Base-by-base conservation (phyloP, 2,888 invertebrate species). In the Baronia brevicornis region DNA sequence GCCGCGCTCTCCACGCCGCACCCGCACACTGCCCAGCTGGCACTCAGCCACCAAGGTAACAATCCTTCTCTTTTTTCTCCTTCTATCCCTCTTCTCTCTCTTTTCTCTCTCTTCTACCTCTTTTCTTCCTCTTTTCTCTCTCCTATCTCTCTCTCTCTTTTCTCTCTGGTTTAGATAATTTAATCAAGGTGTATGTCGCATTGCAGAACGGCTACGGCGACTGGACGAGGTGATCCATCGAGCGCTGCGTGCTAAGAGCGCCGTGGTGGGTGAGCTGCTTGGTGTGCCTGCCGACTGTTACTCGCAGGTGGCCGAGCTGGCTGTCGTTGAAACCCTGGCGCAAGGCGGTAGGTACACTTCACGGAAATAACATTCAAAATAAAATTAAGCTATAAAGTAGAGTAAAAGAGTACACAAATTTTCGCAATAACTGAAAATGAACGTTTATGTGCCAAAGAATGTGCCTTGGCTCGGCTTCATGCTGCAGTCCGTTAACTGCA, bases 141-240 rank as follows among this genome's bases (percentile, higher is more conserved):
- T n/a, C n/a, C n/a, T n/a, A n/a, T n/a, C n/a, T n/a, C n/a, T n/a
- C n/a, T n/a, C n/a, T n/a, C n/a, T n/a, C n/a, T n/a, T n/a, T n/a
- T n/a, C n/a, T n/a, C n/a, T n/a, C n/a, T n/a, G n/a, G n/a, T n/a
- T n/a, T n/a, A n/a, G n/a, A n/a, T n/a, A n/a, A n/a, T n/a, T n/a
- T n/a, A n/a, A n/a, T n/a, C n/a, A n/a, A n/a, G n/a, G 3, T n/a
- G 20, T n/a, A 8, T 3, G 12, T 20, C 7, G 13, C 1, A 5
- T 11, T 6, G 0, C 55, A 78, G 85, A 82, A 36, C 75, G 74
- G 0, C 69, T 84, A 1, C 69, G 78, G 0, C 74, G 80, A 0
- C 57, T 82, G 12, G 84, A 85, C 61, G 66, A 44, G 7, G 63
- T 66, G 30, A 68, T 85, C 2, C 23, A 48, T 0, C 53, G 57